Conservation (phyloP, 1,140 invertebrate species). For the Sminthurides bifidus region DNA sequence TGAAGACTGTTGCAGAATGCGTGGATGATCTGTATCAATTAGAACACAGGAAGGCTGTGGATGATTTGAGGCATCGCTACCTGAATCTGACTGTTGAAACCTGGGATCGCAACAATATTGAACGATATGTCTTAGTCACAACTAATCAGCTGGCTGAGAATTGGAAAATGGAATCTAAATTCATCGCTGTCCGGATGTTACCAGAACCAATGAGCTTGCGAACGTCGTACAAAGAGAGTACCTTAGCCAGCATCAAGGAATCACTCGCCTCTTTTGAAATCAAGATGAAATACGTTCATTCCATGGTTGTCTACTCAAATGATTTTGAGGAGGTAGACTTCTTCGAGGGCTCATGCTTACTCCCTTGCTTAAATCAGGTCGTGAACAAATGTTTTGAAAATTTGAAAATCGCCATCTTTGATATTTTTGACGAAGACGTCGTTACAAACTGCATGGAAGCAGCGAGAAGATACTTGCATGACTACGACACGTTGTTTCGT, state of each 20-base stretch:
- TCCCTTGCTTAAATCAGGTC: conserved; percentile 12
- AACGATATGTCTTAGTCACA: background rate
- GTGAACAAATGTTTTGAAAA: background rate
- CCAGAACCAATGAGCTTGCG: background rate
- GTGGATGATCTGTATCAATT: background rate
- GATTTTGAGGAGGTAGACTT: background rate
- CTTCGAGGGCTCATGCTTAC: background rate
- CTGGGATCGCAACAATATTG: background rate
- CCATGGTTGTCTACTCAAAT: background rate
- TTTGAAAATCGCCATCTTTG: background rate
- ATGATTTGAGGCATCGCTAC: background rate
- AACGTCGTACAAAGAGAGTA: background rate
- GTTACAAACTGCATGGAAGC: background rate
- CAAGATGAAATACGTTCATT: background rate
- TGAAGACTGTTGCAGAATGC: background rate
- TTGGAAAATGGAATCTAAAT: background rate
- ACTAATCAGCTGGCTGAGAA: background rate
- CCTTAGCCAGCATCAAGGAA: background rate
- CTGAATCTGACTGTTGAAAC: background rate
- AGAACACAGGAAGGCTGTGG: background rate
- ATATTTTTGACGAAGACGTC: background rate
- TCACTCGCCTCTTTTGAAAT: background rate
- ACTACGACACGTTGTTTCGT: background rate
- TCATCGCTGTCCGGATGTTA: background rate
- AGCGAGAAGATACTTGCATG: background rate